Conservation (phyloP, 2,113 vertebrate species). For the Chaetodon trifascialis region DNA sequence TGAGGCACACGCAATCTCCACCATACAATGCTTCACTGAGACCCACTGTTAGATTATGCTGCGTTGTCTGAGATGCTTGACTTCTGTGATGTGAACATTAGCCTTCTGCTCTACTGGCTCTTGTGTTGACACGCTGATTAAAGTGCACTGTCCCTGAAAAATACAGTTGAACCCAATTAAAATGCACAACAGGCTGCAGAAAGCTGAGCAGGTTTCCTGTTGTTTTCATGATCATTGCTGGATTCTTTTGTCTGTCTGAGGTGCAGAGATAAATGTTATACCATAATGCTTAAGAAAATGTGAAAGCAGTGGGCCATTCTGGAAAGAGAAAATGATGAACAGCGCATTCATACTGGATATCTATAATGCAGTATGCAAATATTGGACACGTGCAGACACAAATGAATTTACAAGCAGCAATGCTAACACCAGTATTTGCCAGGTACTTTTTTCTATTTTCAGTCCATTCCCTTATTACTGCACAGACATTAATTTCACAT, state of each 20-base stretch:
- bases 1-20: slow-evolving; percentile 14
- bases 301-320: slow-evolving; percentile 26
- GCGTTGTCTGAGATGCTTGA: slow-evolving; percentile 35
- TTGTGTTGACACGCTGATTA: slow-evolving; percentile 53
- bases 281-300: slow-evolving; percentile 6
- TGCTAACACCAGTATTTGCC: not conserved
- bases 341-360: not conserved
- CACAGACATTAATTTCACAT: not conserved
- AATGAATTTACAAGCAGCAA: slow-evolving; percentile 13
- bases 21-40: slow-evolving; percentile 26
- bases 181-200: slow-evolving; percentile 31
- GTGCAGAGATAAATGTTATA: slow-evolving; percentile 1
- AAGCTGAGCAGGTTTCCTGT: slow-evolving; percentile 10
- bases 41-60: slow-evolving; percentile 26
- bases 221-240: slow-evolving; percentile 38
- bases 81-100: slow-evolving; percentile 47
- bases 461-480: not conserved
- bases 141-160: slow-evolving; percentile 54
- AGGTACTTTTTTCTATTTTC: not conserved
- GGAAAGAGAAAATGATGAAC: not conserved
- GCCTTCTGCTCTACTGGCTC: slow-evolving; percentile 49
- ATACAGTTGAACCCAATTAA: slow-evolving; percentile 60
- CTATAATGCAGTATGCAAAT: slow-evolving; percentile 23
- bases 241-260: not conserved
- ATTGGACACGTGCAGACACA: not conserved